Base-by-base conservation (phyloP, 2,113 vertebrate genomes). In the Barbus barbus region DNA sequence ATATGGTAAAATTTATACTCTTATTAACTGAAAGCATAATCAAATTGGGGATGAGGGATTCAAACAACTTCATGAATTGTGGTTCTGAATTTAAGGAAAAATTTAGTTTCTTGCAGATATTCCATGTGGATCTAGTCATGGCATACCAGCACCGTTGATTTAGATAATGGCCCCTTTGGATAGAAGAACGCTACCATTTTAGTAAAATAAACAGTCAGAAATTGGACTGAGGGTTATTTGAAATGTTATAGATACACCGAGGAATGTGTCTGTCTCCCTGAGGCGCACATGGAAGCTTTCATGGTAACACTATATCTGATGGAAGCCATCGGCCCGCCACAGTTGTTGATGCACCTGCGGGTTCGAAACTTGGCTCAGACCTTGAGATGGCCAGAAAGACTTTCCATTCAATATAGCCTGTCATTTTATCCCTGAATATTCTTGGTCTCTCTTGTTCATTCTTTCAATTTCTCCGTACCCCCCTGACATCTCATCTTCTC, bases 281-380 rank as follows among this genome's bases (percentile, higher is more conserved):
- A 82, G 81, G 78, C 82, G 79, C 84, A 79, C 83, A 72, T 86
- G 84, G 81, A 87, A 84, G 82, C 86, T 87, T 86, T 87, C 88
- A 81, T 28, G 78, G 83, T 85, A 83, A 85, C 83, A 86, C 80
- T 86, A 85, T 85, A 84, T 84, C 60, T 67, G 60, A 87, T 72
- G 51, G 75, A 79, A 84, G 82, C 75, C n/a, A n/a, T n/a, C n/a
- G n/a, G n/a, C n/a, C n/a, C n/a, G n/a, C n/a, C 83, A 8, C 81
- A 84, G 78, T 83, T 91, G 89, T 89, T 83, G 90, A 88, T 90
- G 89, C 92, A 93, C 91, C 91, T 93, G 90, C 85, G 89, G 84
- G 71, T 84, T 88, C 48, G 51, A 86, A 81, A 81, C 81, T 72
- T 86, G 81, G 84, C 81, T 60, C 81, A 14, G 38, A 44, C 76